A percentile compares a stretch with the other conserved stretches of the same genome.
phyloP scores from a whole-genome alignment of 2,113 vertebrate genomes.

The Tringa solitaria region DNA sequence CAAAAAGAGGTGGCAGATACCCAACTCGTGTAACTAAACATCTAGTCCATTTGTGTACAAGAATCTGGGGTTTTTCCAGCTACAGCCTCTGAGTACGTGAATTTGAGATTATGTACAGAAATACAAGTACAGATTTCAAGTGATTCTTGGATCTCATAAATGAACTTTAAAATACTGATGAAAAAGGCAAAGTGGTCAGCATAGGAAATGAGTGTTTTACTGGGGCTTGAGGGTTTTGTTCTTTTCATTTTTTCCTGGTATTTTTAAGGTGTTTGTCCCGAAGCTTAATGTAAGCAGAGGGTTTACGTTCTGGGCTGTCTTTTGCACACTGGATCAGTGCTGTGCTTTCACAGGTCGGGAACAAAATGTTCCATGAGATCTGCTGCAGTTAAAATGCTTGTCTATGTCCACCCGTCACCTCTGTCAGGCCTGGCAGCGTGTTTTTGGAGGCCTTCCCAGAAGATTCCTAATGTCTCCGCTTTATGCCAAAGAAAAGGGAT shows the following conservation, averaged over 20 bases:
- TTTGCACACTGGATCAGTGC: background rate
- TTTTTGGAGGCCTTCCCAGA: constrained; percentile 39
- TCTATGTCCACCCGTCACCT: background rate
- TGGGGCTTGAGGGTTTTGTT: background rate
- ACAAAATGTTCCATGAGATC: constrained; percentile 45
- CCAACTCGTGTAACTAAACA: background rate
- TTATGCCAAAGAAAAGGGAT: background rate
- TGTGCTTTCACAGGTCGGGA: constrained; percentile 12
- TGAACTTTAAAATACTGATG: background rate
- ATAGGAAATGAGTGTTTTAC: background rate
- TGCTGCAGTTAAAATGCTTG: constrained; percentile 27
- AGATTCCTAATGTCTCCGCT: background rate
- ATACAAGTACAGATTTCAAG: background rate
- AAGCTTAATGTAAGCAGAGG: background rate
- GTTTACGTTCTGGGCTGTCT: background rate
- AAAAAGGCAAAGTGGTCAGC: background rate
- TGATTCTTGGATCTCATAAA: background rate
- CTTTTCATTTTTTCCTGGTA: background rate
- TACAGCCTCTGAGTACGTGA: background rate
- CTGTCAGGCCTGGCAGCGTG: background rate
- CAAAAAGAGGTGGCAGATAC: background rate
- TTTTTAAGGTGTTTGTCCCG: background rate
- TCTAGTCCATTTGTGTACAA: background rate
- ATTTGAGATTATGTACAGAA: background rate
- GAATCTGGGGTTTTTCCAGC: background rate